Evolutionary conservation across 2,888 invertebrate genomes (phyloP).

Genomic region (Iphiclides podalirius): DNA sequence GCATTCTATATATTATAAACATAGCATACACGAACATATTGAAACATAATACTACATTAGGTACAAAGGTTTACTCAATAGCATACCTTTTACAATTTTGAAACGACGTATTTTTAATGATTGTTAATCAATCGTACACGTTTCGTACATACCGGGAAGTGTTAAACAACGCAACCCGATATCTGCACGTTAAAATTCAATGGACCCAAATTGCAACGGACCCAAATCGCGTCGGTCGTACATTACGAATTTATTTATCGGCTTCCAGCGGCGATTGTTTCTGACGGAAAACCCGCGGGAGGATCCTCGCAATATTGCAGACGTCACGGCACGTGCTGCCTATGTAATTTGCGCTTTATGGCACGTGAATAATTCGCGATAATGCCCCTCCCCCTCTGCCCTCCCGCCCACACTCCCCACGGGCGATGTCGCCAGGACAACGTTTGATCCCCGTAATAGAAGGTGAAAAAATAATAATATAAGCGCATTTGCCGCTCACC

Average conservation of each 20-base stretch:
- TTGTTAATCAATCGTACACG: too few species aligned
- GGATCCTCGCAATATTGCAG: constrained; percentile 52
- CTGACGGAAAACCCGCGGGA: constrained; percentile 45
- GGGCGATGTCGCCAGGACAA: constrained; percentile 52
- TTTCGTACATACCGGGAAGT: too few species aligned
- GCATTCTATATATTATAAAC: too few species aligned
- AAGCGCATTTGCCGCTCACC: constrained; percentile 71
- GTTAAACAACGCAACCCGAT: too few species aligned
- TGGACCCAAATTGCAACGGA: background rate
- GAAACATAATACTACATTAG: too few species aligned
- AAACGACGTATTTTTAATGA: too few species aligned
- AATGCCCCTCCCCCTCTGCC: constrained; percentile 43
- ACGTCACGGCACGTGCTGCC: constrained; percentile 62
- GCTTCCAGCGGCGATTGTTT: constrained; percentile 53
- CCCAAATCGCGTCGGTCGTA: constrained; percentile 1
- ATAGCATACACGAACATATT: too few species aligned
- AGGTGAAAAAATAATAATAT: constrained; percentile 70
- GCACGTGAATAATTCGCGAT: constrained; percentile 72
- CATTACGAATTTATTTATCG: constrained; percentile 26
- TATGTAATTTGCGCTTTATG: constrained; percentile 74
- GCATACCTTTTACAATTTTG: too few species aligned
- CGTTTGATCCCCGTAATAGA: constrained; percentile 66
- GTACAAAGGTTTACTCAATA: too few species aligned
- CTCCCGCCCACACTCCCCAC: constrained; percentile 26
- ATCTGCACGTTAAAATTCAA: too few species aligned